Conservation (phyloP, 2,797 vertebrate genomes). For the Psittacula derbiana region DNA sequence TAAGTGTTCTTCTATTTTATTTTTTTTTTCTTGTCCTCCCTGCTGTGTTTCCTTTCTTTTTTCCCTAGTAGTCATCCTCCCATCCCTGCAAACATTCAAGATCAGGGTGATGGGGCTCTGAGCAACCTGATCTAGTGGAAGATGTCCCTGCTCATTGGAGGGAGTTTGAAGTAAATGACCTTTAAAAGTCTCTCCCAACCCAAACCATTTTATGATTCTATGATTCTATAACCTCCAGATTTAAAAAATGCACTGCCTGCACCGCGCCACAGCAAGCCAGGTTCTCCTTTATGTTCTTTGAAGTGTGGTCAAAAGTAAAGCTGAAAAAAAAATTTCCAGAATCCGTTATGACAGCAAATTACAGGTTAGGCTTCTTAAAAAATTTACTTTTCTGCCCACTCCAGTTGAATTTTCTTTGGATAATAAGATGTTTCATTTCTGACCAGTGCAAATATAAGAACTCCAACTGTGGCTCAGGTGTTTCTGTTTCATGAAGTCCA, state of each 20-base stretch:
- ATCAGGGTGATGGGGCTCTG: not conserved
- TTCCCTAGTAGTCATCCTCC: not conserved
- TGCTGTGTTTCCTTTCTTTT: not conserved
- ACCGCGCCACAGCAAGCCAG: not conserved
- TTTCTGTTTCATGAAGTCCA: not conserved
- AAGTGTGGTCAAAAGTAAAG: constrained; percentile 15
- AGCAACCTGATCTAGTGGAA: not conserved
- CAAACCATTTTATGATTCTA: not conserved
- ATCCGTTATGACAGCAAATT: constrained; percentile 21
- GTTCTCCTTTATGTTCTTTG: not conserved
- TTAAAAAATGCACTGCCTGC: not conserved
- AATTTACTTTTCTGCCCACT: not conserved
- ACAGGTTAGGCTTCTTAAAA: constrained; percentile 16
- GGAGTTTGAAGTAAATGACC: not conserved
- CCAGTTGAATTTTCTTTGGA: not conserved
- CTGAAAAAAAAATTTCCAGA: not conserved
- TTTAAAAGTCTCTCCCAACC: not conserved
- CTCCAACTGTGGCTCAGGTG: not conserved
- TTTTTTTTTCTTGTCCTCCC: not conserved
- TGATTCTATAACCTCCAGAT: not conserved
- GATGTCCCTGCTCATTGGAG: not conserved
- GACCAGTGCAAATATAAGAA: not conserved
- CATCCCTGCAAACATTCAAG: not conserved
- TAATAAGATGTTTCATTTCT: constrained; percentile 12
- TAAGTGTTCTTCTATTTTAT: not conserved